Evolutionary conservation across 2,113 vertebrate genomes (phyloP).

Genomic region (Hemicordylus capensis): DNA sequence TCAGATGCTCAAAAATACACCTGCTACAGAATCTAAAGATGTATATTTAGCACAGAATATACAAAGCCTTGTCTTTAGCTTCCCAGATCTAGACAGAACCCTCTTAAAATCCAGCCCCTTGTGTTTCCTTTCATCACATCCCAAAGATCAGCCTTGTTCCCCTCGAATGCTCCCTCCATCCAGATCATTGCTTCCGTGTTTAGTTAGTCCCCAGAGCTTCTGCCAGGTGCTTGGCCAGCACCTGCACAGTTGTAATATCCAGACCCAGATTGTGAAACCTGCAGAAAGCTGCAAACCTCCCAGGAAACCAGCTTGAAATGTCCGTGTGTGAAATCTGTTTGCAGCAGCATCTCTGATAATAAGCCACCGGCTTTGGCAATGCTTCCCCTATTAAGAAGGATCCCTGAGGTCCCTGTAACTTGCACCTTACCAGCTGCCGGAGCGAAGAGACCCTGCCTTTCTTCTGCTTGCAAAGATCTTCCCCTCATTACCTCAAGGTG

Average conservation of each 20-base stretch:
- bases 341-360: background rate
- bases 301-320: background rate
- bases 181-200: background rate
- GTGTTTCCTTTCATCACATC: background rate
- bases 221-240: background rate
- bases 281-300: background rate
- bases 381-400: background rate
- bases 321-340: background rate
- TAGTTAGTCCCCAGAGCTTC: background rate
- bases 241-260: background rate
- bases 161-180: background rate
- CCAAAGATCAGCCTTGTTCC: background rate
- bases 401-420: background rate
- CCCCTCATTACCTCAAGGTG: background rate
- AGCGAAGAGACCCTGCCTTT: too few relatives aligned
- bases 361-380: background rate
- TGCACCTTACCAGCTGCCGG: background rate
- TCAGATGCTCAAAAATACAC: too few relatives aligned
- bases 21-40: too few relatives aligned
- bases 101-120: background rate
- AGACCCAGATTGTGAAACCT: background rate
- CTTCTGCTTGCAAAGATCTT: too few relatives aligned
- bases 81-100: background rate
- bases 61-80: background rate
- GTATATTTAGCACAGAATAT: too few relatives aligned